Evolutionary conservation across 2,888 invertebrate genomes (phyloP).

Genomic region (Metallyticus violacea): DNA sequence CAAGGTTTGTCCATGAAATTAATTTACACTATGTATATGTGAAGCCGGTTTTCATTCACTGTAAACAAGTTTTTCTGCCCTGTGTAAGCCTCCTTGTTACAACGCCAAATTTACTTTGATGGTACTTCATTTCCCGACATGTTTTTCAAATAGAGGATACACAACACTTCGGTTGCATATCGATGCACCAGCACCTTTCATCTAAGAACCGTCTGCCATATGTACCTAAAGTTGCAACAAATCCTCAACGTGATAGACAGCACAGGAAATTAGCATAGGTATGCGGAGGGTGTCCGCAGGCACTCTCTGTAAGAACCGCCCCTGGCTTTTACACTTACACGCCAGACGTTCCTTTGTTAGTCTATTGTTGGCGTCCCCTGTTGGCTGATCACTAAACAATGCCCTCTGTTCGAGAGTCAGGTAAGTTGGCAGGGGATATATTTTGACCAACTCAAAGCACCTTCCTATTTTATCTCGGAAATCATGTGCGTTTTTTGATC

Average conservation of each 20-base stretch:
- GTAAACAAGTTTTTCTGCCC: too few relatives aligned
- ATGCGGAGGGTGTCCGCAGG: background rate
- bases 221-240: background rate
- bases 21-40: too few relatives aligned
- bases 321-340: background rate
- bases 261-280: background rate
- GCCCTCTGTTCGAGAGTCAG: background rate
- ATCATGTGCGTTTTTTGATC: too few relatives aligned
- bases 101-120: too few relatives aligned
- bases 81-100: too few relatives aligned
- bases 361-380: background rate
- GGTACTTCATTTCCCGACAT: too few relatives aligned
- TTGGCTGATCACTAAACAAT: too few relatives aligned
- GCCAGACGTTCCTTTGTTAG: background rate
- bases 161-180: background rate
- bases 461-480: too few relatives aligned
- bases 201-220: background rate
- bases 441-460: too few relatives aligned
- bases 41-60: too few relatives aligned
- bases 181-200: background rate
- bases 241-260: background rate
- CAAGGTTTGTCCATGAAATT: too few relatives aligned
- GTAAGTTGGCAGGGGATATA: background rate
- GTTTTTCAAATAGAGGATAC: background rate
- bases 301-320: background rate